Conservation (phyloP, 2,888 invertebrate species). For the Chymomyza fuscimana region DNA sequence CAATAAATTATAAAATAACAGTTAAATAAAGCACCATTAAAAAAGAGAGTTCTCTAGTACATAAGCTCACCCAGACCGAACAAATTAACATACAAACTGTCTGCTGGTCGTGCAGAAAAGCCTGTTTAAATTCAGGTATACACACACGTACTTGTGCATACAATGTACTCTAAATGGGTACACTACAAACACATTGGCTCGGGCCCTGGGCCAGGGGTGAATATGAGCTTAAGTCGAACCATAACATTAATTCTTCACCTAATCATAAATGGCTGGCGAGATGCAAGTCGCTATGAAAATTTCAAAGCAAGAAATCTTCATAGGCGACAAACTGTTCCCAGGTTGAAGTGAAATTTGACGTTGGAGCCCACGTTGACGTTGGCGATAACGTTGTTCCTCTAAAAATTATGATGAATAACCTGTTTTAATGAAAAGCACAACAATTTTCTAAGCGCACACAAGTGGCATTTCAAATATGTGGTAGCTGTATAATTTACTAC, state of each 20-base stretch:
- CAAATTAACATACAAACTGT: slow-evolving; percentile 74
- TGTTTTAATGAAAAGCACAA: slow-evolving; percentile 28
- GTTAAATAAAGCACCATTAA: slow-evolving; percentile 61
- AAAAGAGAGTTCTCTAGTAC: slow-evolving; percentile 1
- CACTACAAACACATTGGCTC: neutral
- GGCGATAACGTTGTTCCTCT: slow-evolving; percentile 4
- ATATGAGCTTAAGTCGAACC: slow-evolving; percentile 53
- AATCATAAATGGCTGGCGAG: slow-evolving; percentile 73
- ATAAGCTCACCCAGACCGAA: slow-evolving; percentile 6
- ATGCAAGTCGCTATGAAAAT: slow-evolving; percentile 40
- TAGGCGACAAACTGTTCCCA: slow-evolving; percentile 30
- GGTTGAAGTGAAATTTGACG: neutral
- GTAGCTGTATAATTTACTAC: slow-evolving; percentile 29
- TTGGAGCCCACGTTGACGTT: neutral
- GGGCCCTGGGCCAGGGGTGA: neutral
- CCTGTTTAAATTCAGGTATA: slow-evolving; percentile 20
- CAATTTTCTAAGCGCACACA: slow-evolving; percentile 34
- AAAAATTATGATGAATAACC: slow-evolving; percentile 28
- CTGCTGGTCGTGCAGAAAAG: slow-evolving; percentile 44
- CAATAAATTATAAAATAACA: slow-evolving; percentile 72
- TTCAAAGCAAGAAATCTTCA: slow-evolving; percentile 21
- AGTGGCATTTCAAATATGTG: slow-evolving; percentile 31
- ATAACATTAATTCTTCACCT: slow-evolving; percentile 69
- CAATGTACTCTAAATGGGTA: neutral
- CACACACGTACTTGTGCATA: neutral